phyloP scores from a whole-genome alignment of 64 coral and sea anemone genomes.

The Montipora foliosa region DNA sequence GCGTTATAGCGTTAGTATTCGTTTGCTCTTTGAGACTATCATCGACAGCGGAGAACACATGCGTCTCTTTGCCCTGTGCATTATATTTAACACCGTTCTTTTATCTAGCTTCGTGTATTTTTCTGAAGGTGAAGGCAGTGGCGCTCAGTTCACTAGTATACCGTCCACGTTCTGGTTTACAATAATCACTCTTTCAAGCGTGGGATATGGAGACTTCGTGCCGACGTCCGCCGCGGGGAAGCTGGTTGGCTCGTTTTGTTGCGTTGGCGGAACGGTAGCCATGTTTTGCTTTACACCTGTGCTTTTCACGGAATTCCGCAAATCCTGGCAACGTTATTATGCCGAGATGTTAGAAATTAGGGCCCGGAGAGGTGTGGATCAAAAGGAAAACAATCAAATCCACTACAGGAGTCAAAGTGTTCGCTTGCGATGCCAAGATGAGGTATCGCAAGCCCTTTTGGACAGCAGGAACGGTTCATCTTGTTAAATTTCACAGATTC shows the following conservation, averaged over 20 bases:
- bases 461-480: not conserved
- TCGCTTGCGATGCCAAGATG: slow-evolving; percentile 25
- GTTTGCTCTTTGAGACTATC: slow-evolving; percentile 71
- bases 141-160: slow-evolving; percentile 71
- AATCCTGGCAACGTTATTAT: slow-evolving; percentile 59
- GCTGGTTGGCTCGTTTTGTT: slow-evolving; percentile 68
- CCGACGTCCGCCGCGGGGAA: slow-evolving; percentile 66
- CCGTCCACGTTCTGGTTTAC: slow-evolving; percentile 82
- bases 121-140: slow-evolving; percentile 41
- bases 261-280: slow-evolving; percentile 57
- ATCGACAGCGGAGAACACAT: slow-evolving; percentile 71
- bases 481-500: not conserved
- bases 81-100: slow-evolving; percentile 69
- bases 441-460: slow-evolving; percentile 16
- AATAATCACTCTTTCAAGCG: slow-evolving; percentile 70
- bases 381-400: not conserved
- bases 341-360: slow-evolving; percentile 36
- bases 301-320: slow-evolving; percentile 74
- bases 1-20: slow-evolving; percentile 64
- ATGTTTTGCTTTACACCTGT: slow-evolving; percentile 85
- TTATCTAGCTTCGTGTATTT: slow-evolving; percentile 78
- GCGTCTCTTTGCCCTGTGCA: slow-evolving; percentile 41
- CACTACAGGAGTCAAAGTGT: slow-evolving; percentile 45
- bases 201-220: slow-evolving; percentile 83
- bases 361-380: not conserved